Evolutionary conservation across 2,888 invertebrate species (phyloP), one percentile per base, ranked within the genome.

Genomic region (Tachina fera): DNA sequence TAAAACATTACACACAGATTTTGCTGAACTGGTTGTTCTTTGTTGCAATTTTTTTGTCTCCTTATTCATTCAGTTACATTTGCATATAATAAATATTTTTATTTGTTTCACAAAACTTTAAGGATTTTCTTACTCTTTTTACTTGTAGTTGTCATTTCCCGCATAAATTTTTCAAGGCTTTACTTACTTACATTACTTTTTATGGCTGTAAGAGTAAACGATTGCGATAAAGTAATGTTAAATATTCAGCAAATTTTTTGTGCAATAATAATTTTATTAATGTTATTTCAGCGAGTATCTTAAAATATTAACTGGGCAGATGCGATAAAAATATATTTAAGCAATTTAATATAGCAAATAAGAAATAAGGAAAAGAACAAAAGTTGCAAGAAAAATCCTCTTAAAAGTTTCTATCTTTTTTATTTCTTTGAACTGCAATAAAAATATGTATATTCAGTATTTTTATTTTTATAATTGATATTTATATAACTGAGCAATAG

Each of bases 71-170:
- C 9, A 47, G 39, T 60, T 47, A 31, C 47, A 60, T 60, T 47
- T 39, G 72, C 58, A 71, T 58, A 39, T 1, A 31, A 39, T n/a
- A 51, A 31, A 39, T n/a, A n/a, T 72, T 47, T 71, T 72, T 47
- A 58, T 70, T 43, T 43, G 53, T 19, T 22, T 22, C 43, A 71
- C 45, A 71, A 71, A 45, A 43, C 3, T 22, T 14, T 45, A 22
- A 16, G 10, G 19, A 19, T 56, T 70, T 45, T 56, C 43, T 56
- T 43, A 43, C 3, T 31, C n/a, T n/a, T n/a, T 9, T 13, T 53
- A 19, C 3, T 41, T 9, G 14, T 43, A 39, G 49, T 39, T 39
- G 22, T 19, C 14, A 11, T 39, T 16, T 31, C 19, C 11, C 41
- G 16, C 14, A 67, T 45, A 16, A 45, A 45, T 63, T 45, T 45